Conservation (phyloP, 2,888 invertebrate genomes). For the Strigamia transsilvanica region DNA sequence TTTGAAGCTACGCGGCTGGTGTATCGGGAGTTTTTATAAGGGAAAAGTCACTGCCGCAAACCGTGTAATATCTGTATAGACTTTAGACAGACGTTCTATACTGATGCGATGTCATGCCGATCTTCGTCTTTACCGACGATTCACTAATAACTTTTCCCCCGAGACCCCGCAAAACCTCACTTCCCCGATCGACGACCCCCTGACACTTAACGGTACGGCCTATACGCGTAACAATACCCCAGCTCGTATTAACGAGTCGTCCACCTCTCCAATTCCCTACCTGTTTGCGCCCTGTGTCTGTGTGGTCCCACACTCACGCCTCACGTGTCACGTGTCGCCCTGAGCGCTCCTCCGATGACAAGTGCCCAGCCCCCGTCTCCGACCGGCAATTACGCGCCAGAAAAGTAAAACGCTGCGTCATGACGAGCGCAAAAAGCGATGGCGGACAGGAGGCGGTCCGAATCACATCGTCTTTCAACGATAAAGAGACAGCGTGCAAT, state of each 20-base stretch:
- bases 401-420: conserved; percentile 6
- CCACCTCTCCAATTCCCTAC: background rate
- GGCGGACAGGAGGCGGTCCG: background rate
- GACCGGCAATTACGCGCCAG: background rate
- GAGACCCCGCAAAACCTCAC: too few relatives aligned
- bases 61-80: too few relatives aligned
- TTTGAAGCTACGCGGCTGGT: too few relatives aligned
- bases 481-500: conserved; percentile 20
- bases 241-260: background rate
- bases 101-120: too few relatives aligned
- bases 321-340: background rate
- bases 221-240: too few relatives aligned
- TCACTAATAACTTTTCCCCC: too few relatives aligned
- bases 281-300: background rate
- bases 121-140: too few relatives aligned
- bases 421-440: background rate
- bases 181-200: too few relatives aligned
- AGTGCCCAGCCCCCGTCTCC: background rate
- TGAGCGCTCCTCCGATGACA: background rate
- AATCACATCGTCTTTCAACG: background rate
- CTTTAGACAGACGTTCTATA: too few relatives aligned
- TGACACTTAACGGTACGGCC: too few relatives aligned
- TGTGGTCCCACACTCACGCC: background rate
- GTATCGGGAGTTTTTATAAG: too few relatives aligned
- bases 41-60: too few relatives aligned